phyloP scores from a whole-genome alignment of 2,113 vertebrate genomes.

The Phasianus colchicus region DNA sequence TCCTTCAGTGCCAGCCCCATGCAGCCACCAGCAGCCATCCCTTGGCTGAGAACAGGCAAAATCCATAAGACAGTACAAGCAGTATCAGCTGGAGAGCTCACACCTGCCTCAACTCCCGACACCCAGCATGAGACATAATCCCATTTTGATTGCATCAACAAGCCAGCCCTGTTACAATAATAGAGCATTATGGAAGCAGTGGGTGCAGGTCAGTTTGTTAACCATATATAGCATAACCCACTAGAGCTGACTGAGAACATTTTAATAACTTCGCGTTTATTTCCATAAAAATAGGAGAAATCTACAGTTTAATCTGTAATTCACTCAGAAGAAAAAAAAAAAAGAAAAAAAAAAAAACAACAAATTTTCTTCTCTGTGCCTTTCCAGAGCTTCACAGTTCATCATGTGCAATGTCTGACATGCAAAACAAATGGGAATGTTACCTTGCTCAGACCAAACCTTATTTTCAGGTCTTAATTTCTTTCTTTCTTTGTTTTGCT shows the following conservation, averaged over 20 bases:
- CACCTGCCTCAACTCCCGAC: neutral
- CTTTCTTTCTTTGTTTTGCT: neutral
- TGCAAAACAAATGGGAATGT: neutral
- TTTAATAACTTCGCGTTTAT: neutral
- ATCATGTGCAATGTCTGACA: neutral
- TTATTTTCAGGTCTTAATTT: neutral
- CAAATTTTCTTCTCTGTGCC: neutral
- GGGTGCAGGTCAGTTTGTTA: neutral
- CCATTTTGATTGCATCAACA: neutral
- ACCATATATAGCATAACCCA: neutral
- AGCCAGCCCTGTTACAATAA: neutral
- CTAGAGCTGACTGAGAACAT: neutral
- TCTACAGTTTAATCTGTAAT: neutral
- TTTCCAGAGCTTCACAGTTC: neutral
- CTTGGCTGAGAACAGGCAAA: neutral
- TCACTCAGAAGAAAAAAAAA: neutral
- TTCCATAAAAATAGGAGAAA: constrained; percentile 23
- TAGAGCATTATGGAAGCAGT: neutral
- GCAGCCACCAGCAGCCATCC: fast-evolving
- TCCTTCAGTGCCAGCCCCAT: neutral
- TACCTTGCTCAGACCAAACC: neutral
- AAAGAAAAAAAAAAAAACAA: neutral
- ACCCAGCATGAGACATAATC: neutral
- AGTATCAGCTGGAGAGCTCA: fast-evolving
- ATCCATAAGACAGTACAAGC: neutral